Percentiles rank a stretch among this genome's conserved stretches.
Evolutionary conservation across 2,797 vertebrate genomes (phyloP).

Genomic region (Mormyrus hasselquistii): DNA sequence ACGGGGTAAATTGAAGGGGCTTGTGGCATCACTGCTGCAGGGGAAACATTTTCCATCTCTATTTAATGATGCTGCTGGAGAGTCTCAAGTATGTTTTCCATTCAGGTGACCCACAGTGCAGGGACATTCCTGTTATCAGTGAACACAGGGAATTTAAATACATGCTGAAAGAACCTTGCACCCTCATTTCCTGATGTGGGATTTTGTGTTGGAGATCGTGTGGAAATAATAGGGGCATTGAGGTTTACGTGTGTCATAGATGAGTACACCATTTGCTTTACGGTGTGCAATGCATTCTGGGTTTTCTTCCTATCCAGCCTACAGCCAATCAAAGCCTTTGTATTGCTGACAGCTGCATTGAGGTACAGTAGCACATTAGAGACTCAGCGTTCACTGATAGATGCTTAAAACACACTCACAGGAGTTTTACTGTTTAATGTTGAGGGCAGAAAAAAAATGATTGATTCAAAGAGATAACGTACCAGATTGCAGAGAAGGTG

Average conservation of each 20-base stretch:
- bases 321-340: background rate
- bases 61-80: background rate
- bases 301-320: background rate
- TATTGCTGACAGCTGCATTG: background rate
- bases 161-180: background rate
- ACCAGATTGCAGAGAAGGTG: background rate
- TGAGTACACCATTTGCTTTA: background rate
- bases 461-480: background rate
- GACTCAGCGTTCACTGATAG: background rate
- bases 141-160: slow-evolving; percentile 9
- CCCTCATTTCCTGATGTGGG: background rate
- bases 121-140: background rate
- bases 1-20: background rate
- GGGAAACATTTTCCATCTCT: background rate
- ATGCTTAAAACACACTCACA: background rate
- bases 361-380: background rate
- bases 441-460: background rate
- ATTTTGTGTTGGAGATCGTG: background rate
- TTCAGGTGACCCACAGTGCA: background rate
- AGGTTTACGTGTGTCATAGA: background rate
- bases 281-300: background rate
- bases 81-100: background rate
- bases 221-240: background rate
- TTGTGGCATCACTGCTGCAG: background rate
- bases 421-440: background rate